A percentile compares a stretch with the other conserved stretches of the same genome.
Conservation (phyloP, 64 coral and sea anemone species). For the Pachyseris speciosa region DNA sequence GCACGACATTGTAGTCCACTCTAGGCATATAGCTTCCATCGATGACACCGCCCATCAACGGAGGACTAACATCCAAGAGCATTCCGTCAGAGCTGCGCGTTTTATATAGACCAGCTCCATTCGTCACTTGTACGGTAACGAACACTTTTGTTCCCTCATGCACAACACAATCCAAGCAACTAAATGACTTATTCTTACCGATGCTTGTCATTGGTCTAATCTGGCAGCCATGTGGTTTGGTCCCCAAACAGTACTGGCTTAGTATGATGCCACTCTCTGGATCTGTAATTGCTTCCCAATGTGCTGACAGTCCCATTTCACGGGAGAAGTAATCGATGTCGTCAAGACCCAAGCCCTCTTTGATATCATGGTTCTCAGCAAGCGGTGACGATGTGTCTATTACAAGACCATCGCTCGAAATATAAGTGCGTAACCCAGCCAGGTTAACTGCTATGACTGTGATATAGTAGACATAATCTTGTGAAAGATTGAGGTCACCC, state of each 20-base stretch:
- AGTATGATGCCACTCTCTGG: constrained; percentile 62
- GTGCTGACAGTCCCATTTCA: neutral
- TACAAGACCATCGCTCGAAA: constrained; percentile 13
- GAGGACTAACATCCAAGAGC: constrained; percentile 61
- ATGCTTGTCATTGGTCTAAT: constrained; percentile 36
- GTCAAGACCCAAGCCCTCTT: neutral
- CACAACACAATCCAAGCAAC: constrained; percentile 6
- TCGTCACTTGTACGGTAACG: constrained; percentile 72
- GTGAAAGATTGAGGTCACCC: constrained; percentile 23
- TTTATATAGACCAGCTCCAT: constrained; percentile 56
- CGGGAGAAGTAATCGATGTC: constrained; percentile 43
- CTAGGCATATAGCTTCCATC: constrained; percentile 58
- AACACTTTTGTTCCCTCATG: constrained; percentile 47
- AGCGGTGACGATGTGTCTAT: constrained; percentile 71
- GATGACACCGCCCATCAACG: constrained; percentile 31
- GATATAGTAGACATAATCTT: constrained; percentile 55
- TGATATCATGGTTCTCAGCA: constrained; percentile 1
- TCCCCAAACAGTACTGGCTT: constrained; percentile 64
- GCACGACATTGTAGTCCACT: constrained; percentile 42
- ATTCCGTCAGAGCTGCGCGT: constrained; percentile 67
- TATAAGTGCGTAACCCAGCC: constrained; percentile 70
- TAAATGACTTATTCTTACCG: constrained; percentile 19
- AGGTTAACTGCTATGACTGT: constrained; percentile 60
- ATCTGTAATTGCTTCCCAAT: constrained; percentile 68
- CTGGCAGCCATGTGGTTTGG: constrained; percentile 54